Base-by-base conservation (phyloP, 2,888 invertebrate species). In the Platynereis dumerilii region DNA sequence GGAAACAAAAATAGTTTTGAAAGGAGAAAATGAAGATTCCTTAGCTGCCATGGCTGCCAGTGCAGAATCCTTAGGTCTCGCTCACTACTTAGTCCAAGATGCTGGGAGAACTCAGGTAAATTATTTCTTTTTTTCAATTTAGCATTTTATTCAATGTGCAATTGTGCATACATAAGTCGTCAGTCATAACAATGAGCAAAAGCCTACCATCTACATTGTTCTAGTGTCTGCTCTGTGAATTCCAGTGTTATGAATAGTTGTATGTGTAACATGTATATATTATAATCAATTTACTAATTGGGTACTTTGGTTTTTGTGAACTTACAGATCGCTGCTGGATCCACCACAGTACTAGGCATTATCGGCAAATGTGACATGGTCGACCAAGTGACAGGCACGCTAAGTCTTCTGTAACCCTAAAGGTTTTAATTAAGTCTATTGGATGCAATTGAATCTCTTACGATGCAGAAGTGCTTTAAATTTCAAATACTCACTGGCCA, bases 31-130 rank as follows among this genome's bases (percentile, higher is more conserved):
- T 64, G 79, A 85, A 1, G 78, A 80, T 53, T 86, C 87, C 65
- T 73, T 87, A 64, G 76, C 81, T 66, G 82, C 82, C 22, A 72
- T 87, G 52, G 83, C 75, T 1, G 74, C 80, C 69, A 83, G 83
- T 68, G 83, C 84, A 24, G 83, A 85, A 0, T 75, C 77, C 27
- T 68, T 80, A 26, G 81, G 80, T 53, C 74, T 87, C 42, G 83
- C 85, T 44, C 78, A 83, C 56, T 86, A 86, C 71, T 70, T 87
- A 45, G 86, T 87, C 1, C 84, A 85, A 61, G 87, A 87, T 75
- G 87, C 87, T 24, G 87, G 87, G 12, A 80, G 80, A 73, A 87
- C 87, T 26, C 86, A 87, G 78, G 83, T 85, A 67, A 52, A 22
- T 26, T 15, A 15, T 10, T 12, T 17, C 10, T 12, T 10, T 42